A percentile compares a stretch with the other conserved stretches of the same genome.
phyloP scores from a whole-genome alignment of 2,888 invertebrate species.

The Meloe dianella region DNA sequence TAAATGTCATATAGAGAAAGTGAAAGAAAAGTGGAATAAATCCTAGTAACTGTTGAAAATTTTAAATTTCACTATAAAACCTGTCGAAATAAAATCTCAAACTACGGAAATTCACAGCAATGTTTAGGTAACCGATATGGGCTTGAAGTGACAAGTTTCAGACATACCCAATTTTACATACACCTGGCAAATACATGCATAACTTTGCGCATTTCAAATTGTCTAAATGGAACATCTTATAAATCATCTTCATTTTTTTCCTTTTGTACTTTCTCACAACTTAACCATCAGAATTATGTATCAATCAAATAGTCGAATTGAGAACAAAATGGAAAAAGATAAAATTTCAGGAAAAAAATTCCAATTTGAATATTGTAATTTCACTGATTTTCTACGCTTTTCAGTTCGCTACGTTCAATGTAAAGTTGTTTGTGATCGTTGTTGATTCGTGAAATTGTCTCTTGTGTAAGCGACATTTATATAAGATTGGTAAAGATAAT shows the following conservation, averaged over 20 bases:
- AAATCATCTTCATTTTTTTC: no score
- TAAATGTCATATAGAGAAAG: no score
- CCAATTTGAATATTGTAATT: slow-evolving; percentile 48
- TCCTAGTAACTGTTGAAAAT: no score
- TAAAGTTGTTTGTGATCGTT: slow-evolving; percentile 40
- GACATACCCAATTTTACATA: no score
- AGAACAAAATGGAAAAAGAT: slow-evolving; percentile 26
- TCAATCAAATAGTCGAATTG: slow-evolving; percentile 45
- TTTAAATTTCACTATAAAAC: no score
- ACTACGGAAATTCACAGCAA: no score
- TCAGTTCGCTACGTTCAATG: slow-evolving; percentile 42
- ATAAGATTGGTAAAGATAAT: not conserved
- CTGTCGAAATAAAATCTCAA: no score
- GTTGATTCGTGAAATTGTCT: slow-evolving; percentile 46
- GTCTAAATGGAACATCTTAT: no score
- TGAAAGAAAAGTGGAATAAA: no score
- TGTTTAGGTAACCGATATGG: not conserved
- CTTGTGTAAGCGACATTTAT: not conserved
- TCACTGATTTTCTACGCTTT: slow-evolving; percentile 44
- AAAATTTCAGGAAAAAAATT: not conserved
- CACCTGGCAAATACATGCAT: no score
- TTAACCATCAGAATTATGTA: slow-evolving; percentile 45
- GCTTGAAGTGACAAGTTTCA: not conserved
- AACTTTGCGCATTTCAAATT: no score
- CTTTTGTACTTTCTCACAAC: no score